Evolutionary conservation across 2,113 vertebrate species (phyloP).

Genomic region (Xenopus borealis): DNA sequence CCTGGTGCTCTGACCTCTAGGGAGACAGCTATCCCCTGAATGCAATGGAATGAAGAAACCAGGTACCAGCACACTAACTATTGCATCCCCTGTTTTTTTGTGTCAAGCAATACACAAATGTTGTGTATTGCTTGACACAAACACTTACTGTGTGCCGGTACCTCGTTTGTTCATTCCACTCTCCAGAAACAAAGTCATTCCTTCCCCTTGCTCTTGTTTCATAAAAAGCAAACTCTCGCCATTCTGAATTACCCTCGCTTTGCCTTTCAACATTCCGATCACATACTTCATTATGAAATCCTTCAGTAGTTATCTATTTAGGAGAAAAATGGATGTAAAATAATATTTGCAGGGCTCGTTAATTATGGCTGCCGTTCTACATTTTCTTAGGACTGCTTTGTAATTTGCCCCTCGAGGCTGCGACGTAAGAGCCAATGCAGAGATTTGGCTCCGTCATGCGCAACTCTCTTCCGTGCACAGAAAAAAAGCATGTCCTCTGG

Average conservation of each 20-base stretch:
- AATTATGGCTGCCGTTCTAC: conserved; percentile 39
- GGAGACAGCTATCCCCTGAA: too few relatives aligned
- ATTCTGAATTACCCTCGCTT: background rate
- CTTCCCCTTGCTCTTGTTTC: too few relatives aligned
- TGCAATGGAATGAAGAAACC: too few relatives aligned
- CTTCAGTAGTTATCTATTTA: conserved; percentile 46
- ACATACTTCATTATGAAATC: conserved; percentile 46
- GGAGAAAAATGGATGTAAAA: conserved; percentile 45
- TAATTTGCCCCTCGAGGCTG: conserved; percentile 40
- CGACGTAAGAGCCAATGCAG: conserved; percentile 11
- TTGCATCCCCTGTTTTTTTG: too few relatives aligned
- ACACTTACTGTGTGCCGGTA: too few relatives aligned
- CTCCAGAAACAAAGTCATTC: too few relatives aligned
- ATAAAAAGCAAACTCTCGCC: too few relatives aligned
- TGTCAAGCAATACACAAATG: too few relatives aligned
- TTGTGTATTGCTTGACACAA: too few relatives aligned
- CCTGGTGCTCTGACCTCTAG: too few relatives aligned
- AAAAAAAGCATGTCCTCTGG: conserved; percentile 2
- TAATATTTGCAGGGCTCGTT: conserved; percentile 45
- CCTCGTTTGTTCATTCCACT: too few relatives aligned
- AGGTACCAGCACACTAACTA: too few relatives aligned
- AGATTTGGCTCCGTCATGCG: conserved; percentile 7
- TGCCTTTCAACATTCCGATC: conserved; percentile 30
- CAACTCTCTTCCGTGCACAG: background rate
- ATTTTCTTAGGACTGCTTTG: conserved; percentile 31